A percentile compares a stretch with the other conserved stretches of the same genome.
These are phyloP conservation scores for Lordiphosa clarofinis DNA, from an alignment of 1,140 invertebrate species.

Conservation along the genomic window DNA sequence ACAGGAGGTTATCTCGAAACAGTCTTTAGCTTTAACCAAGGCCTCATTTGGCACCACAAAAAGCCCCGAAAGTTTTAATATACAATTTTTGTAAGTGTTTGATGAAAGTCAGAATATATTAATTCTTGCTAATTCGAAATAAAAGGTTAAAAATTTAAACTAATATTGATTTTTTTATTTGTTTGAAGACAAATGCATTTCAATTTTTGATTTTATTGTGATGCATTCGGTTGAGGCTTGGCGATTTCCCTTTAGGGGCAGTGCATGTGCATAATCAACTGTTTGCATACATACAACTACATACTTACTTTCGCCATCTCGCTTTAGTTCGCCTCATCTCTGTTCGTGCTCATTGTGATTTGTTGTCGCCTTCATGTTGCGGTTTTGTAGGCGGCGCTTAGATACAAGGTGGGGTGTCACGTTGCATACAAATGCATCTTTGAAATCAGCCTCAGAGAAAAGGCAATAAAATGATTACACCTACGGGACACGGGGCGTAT, in stretches of 20 bases:
- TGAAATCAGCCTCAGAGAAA: conserved; percentile 1
- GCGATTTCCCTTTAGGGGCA: conserved; percentile 3
- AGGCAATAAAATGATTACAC: conserved; percentile 1
- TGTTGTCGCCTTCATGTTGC: conserved; percentile 58
- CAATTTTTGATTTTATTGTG: too few species aligned
- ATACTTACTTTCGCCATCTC: conserved; percentile 18
- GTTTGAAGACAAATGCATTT: too few species aligned
- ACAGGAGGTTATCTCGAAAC: too few species aligned
- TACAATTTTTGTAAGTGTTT: too few species aligned
- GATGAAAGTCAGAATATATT: too few species aligned
- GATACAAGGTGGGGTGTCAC: conserved; percentile 27
- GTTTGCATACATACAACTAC: background rate
- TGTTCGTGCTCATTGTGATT: conserved; percentile 40
- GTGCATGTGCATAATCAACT: too few species aligned
- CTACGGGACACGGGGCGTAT: conserved; percentile 26
- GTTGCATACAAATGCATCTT: conserved; percentile 24
- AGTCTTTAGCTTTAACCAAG: too few species aligned
- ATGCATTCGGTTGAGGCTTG: conserved; percentile 3
- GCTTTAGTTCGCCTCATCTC: conserved; percentile 15
- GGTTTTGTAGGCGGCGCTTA: conserved; percentile 60
- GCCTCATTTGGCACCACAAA: too few species aligned
- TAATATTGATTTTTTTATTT: too few species aligned
- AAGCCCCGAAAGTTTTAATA: too few species aligned
- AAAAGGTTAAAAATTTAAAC: too few species aligned
- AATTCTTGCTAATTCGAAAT: too few species aligned